These are phyloP conservation scores for Neoarius graeffei DNA, from an alignment of 2,113 vertebrate genomes.

Conservation along the genomic window DNA sequence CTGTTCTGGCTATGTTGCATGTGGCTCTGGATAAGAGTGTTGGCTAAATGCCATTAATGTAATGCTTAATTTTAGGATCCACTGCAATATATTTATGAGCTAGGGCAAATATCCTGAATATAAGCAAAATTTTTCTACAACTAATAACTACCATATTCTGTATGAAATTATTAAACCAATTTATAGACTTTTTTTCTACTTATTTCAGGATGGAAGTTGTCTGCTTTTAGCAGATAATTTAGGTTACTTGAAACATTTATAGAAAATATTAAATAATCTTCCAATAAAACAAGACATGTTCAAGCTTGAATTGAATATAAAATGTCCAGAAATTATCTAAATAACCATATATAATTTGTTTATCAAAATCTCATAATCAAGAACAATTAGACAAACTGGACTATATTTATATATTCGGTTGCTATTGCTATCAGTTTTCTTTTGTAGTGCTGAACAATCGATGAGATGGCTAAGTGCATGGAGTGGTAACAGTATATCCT, in stretches of 20 bases:
- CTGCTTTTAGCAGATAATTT: not conserved
- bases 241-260: not conserved
- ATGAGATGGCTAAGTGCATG: not conserved
- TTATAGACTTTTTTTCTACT: not conserved
- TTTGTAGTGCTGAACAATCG: not conserved
- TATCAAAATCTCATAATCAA: not conserved
- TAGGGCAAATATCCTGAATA: not conserved
- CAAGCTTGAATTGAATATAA: not conserved
- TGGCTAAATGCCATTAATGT: no score
- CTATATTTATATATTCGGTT: not conserved
- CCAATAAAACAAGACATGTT: not conserved
- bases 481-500: not conserved
- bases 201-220: not conserved
- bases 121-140: not conserved
- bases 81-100: not conserved
- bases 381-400: not conserved
- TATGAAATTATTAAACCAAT: not conserved
- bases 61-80: not conserved
- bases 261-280: not conserved
- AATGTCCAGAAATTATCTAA: not conserved
- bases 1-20: no score
- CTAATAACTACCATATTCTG: not conserved
- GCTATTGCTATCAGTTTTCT: no score
- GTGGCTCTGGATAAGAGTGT: no score
- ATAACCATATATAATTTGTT: not conserved